phyloP scores from a whole-genome alignment of 2,113 vertebrate species.

The Mastomys coucha region DNA sequence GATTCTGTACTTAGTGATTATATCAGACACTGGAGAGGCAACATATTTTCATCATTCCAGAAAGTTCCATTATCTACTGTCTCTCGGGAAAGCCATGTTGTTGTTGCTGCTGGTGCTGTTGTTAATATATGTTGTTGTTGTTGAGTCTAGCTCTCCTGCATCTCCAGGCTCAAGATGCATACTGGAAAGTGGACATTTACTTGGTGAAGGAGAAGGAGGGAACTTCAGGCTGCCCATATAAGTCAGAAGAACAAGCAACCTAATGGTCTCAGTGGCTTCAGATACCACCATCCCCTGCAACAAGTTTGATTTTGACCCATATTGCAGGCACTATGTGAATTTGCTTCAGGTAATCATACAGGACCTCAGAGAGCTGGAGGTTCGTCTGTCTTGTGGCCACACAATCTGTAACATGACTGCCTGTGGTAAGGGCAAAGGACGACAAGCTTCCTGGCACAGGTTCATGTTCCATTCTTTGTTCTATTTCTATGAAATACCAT shows the following conservation, averaged over 20 bases:
- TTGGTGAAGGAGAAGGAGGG: neutral
- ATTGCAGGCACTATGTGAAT: neutral
- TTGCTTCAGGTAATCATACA: neutral
- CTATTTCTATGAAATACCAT: neutral
- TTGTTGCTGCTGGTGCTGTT: neutral
- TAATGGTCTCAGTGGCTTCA: neutral
- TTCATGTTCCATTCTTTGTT: neutral
- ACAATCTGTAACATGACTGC: neutral
- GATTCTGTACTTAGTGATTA: neutral
- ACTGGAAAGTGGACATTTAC: neutral
- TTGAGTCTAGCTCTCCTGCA: neutral
- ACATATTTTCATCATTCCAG: neutral
- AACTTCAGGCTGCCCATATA: fast-evolving
- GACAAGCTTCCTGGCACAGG: neutral
- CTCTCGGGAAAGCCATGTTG: neutral
- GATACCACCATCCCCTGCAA: fast-evolving
- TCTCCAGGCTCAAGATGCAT: neutral
- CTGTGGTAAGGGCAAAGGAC: neutral
- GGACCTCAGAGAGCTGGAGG: neutral
- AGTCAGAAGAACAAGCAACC: neutral
- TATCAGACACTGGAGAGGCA: neutral
- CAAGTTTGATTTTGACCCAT: neutral
- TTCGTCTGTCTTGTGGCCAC: fast-evolving
- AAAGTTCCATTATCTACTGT: neutral
- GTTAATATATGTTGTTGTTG: neutral